A percentile compares a stretch with the other conserved stretches of the same genome.
Conservation (phyloP, 2,113 vertebrate species). For the Oryzias javanicus region DNA sequence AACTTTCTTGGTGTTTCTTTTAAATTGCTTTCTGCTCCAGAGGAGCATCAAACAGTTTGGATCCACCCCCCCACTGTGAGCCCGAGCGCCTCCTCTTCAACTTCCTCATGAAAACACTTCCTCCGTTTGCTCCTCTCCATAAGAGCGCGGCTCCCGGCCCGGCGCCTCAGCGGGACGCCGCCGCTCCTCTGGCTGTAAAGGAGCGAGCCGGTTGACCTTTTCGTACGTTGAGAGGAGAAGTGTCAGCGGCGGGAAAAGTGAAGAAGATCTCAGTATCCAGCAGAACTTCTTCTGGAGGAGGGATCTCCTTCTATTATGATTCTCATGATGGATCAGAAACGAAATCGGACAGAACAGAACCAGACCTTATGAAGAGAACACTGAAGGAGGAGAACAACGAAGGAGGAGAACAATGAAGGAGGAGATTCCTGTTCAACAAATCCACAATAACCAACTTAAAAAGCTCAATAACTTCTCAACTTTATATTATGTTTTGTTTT, state of each 20-base stretch:
- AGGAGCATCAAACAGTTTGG: background rate
- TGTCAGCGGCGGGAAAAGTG: background rate
- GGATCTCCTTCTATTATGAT: too few species aligned
- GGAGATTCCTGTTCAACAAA: too few species aligned
- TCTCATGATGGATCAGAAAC: too few species aligned
- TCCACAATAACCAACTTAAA: too few species aligned
- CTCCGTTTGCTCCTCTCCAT: conserved; percentile 39
- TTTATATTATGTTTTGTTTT: too few species aligned
- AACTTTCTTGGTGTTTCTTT: background rate
- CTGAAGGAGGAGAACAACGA: too few species aligned
- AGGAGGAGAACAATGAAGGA: too few species aligned
- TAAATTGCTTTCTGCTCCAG: background rate
- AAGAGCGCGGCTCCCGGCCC: conserved; percentile 19
- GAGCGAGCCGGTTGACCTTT: conserved; percentile 18
- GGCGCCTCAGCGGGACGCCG: conserved; percentile 14
- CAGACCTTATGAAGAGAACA: too few species aligned
- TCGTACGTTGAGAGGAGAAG: background rate
- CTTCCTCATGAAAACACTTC: conserved; percentile 18
- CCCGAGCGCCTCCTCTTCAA: conserved; percentile 23
- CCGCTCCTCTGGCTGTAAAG: conserved; percentile 10
- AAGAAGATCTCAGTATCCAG: too few species aligned
- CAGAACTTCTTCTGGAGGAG: too few species aligned
- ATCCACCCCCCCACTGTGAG: conserved; percentile 65
- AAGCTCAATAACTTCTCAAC: too few species aligned
- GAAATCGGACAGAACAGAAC: too few species aligned